Evolutionary conservation across 2,113 vertebrate species (phyloP).

Genomic region (Labrus mixtus): DNA sequence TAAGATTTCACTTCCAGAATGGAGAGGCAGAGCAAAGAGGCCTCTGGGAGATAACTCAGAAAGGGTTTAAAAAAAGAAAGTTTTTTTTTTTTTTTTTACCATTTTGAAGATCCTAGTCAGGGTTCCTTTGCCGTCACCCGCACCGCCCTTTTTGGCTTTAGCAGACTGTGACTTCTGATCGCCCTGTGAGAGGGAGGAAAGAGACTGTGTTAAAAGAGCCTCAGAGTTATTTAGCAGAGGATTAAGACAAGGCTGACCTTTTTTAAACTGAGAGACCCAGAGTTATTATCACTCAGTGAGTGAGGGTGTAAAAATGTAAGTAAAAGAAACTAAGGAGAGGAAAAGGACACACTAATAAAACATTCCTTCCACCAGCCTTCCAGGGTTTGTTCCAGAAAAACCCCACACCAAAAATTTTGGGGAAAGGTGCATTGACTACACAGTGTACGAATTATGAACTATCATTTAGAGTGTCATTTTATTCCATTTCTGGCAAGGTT

Average conservation of each 20-base stretch:
- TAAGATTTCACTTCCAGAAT: slow-evolving; percentile 3
- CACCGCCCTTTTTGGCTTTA: slow-evolving; percentile 87
- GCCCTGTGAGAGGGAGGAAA: slow-evolving; percentile 67
- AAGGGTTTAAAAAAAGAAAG: neutral
- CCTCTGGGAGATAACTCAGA: neutral
- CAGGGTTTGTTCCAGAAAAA: no score
- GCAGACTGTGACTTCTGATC: slow-evolving; percentile 76
- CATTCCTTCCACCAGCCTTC: neutral
- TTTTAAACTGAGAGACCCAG: neutral
- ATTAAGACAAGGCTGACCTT: slow-evolving; percentile 11
- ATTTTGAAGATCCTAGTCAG: slow-evolving; percentile 98
- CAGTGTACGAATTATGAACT: neutral
- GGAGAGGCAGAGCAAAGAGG: neutral
- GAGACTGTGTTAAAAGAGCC: slow-evolving; percentile 3
- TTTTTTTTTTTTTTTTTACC: no score
- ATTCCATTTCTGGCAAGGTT: neutral
- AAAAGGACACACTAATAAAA: neutral
- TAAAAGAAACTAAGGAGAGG: neutral
- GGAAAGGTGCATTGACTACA: neutral
- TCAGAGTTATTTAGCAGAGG: neutral
- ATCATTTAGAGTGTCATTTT: neutral
- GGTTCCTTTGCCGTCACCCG: slow-evolving; percentile 91
- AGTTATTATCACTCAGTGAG: slow-evolving; percentile 12
- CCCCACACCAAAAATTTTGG: neutral
- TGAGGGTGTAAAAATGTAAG: neutral